Conservation (phyloP, 2,888 invertebrate species). For the Nemotelus nigrinus region DNA sequence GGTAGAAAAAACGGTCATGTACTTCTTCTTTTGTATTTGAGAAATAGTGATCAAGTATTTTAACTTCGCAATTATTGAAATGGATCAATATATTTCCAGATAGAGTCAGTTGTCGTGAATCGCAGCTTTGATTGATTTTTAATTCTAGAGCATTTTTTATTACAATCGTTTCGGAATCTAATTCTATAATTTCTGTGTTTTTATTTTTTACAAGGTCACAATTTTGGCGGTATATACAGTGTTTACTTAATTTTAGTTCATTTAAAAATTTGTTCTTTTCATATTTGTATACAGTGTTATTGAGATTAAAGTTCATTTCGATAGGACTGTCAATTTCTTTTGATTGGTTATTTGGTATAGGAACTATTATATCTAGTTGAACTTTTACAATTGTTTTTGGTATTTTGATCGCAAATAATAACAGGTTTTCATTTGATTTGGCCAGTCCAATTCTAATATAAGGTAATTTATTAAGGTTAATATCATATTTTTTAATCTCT, state of each 20-base stretch:
- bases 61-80: too few species aligned
- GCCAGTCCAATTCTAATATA: not conserved
- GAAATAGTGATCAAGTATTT: too few species aligned
- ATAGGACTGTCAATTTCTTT: not conserved
- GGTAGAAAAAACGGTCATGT: too few species aligned
- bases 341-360: not conserved
- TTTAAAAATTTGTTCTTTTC: constrained; percentile 1
- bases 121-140: too few species aligned
- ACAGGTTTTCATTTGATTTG: not conserved
- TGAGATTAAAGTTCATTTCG: not conserved
- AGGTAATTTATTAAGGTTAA: not conserved
- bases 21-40: too few species aligned
- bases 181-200: constrained; percentile 15
- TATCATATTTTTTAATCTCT: not conserved
- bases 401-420: constrained; percentile 1
- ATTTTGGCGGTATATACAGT: not conserved
- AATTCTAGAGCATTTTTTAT: not conserved
- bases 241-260: constrained; percentile 4
- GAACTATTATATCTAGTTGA: not conserved
- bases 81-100: too few species aligned
- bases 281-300: not conserved
- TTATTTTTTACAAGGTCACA: not conserved
- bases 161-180: constrained; percentile 8
- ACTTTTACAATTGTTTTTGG: not conserved
- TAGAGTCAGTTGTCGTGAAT: too few species aligned